Base-by-base conservation (phyloP, 1,140 invertebrate genomes). In the Rhyzopertha dominica region DNA sequence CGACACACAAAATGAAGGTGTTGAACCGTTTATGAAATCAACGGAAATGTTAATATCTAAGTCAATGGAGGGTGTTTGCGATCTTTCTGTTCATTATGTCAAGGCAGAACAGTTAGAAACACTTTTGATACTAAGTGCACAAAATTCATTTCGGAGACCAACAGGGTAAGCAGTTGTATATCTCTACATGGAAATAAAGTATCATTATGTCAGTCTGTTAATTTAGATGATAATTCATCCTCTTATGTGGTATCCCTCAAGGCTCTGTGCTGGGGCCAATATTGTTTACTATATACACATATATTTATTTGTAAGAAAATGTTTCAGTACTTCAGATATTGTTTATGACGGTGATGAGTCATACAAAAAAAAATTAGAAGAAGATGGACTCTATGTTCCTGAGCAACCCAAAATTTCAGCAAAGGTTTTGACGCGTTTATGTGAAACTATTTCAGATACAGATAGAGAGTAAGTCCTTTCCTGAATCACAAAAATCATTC, bases 381-480 rank as follows among this genome's bases (percentile, higher is more conserved):
- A 55, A 17, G 53, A 55, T 26, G 50, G 50, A 9, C 17, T 52
- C 9, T 52, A 40, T 42, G 26, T 48, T 9, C 16, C 9, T 18
- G 22, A 46, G 12, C 20, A 36, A 24, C 43, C 43, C 9, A 40
- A 46, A 31, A 40, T 53, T 18, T 17, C 44, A 13, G n/a, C 26
- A 24, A 49, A 32, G 5, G 19, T 49, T 37, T 12, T 47, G 14
- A 36, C 17, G 16, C 16, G 32, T 5, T 38, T 53, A 26, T 30
- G 46, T 35, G 35, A 36, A 29, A 31, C 49, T 49, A 31, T 55
- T 17, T 17, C 45, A 22, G 14, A 13, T 10, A 26, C 12, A 9
- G 47, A 48, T 22, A 43, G 53, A 9, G 45, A 22, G 51, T 51
- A 53, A 46, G 12, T 35, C 16, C 4, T 41, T 20, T 2, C 31